Evolutionary conservation across 2,113 vertebrate genomes (phyloP), one percentile per base, ranked within the genome.

Genomic region (Charadrius vociferus): DNA sequence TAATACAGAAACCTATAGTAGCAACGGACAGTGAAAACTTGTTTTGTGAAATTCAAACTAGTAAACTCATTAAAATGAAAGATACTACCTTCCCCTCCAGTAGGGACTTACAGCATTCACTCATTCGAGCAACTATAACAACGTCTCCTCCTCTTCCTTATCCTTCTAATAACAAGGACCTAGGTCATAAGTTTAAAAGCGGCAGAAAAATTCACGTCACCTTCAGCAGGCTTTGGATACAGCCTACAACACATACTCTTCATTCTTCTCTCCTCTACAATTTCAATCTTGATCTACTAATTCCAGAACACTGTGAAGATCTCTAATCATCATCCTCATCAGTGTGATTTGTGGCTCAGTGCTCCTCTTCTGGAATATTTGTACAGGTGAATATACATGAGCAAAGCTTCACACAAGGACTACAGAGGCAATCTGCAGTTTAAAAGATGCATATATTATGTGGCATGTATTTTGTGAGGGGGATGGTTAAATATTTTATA

Each of bases 401-500:
- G 39, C 78, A 62, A 94, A 88, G 55, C 53, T 78, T 59, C 83
- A 65, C 70, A 88, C 53, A 67, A 43, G 53, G 83, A 90, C 53
- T 34, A 72, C 32, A 15, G 79, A 97, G 34, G 56, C 49, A 93
- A 95, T 72, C 34, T 63, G 66, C 71, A 86, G 56, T 84, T 93
- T 65, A 61, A 75, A 93, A 97, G 93, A 88, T 20, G 81, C 68
- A 82, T 80, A 81, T 58, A 45, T 73, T 94, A 82, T 29, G 24
- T 18, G 17, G 83, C 78, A 71, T 45, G 29, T 81, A 34, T 93
- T 97, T 91, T 87, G 74, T 74, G 74, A 91, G 70, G n/a, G 61
- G 70, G 80, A 85, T 80, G 81, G 88, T 95, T 56, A 85, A 86
- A 94, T 96, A 95, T 90, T 96, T 93, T 94, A 92, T 80, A 95